Base-by-base conservation (phyloP, 92 coral and sea anemone species). In the Phenganax subtilis region DNA sequence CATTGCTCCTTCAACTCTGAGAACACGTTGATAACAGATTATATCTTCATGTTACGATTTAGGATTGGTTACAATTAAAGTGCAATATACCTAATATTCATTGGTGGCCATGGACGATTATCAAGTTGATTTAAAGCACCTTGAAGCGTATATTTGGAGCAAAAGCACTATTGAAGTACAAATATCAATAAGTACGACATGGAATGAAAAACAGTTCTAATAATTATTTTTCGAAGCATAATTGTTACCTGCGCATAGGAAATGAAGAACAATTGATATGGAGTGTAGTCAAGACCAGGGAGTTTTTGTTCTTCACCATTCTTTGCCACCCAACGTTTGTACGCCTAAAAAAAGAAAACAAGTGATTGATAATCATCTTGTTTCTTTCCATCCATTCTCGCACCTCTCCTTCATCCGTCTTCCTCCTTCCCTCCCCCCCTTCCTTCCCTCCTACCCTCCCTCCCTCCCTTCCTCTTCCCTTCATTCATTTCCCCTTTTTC, bases 201-300 rank as follows among this genome's bases (percentile, higher is more conserved):
- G 9, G 16, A 31, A 15, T 69, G 16, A 9, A 69, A 69, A 15
- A 69, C 10, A 6, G 55, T 30, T 30, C 17, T 9, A 69, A 17
- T 54, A 27, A 12, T 2, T 52, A 72, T 44, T 27, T 57, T 44
- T 30, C 28, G 11, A 54, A 3, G 10, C 51, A 25, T 53, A 25
- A 16, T 12, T 10, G 25, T 31, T 79, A 79, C 83, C 83, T 79
- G 83, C 14, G 74, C 83, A 64, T 79, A 79, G 15, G 83, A 63
- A 28, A 79, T 10, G 53, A 79, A 79, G 74, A 79, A 79, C 20
- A 79, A 37, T 29, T 79, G 83, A 64, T 79, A 10, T 59, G 83
- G 83, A 3, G 83, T 79, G 59, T 29, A 79, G 53, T 79, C 83
- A 9, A 79, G 17, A 8, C 83, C 83, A 51, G 83, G 83, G n/a